Evolutionary conservation across 2,888 invertebrate genomes (phyloP).

Genomic region (Oligia strigilis): DNA sequence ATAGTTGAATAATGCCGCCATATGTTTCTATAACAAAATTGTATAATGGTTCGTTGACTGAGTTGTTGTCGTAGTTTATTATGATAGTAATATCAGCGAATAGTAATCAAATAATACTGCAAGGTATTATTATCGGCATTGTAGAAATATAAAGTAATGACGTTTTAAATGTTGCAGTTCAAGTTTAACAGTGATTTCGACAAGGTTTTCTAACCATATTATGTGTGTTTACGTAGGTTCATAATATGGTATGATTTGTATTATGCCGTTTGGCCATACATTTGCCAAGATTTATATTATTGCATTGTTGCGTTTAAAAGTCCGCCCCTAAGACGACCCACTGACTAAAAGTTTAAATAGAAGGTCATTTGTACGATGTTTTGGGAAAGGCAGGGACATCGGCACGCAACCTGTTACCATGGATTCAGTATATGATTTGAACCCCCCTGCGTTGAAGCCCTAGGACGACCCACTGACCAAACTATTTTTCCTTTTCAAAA

Average conservation of each 20-base stretch:
- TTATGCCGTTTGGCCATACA: neutral
- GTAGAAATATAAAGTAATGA: conserved; percentile 26
- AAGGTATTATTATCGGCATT: conserved; percentile 19
- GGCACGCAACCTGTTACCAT: too few relatives aligned
- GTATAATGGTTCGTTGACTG: conserved; percentile 57
- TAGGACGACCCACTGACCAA: too few relatives aligned
- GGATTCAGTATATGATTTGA: neutral
- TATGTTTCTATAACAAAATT: conserved; percentile 52
- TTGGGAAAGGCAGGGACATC: too few relatives aligned
- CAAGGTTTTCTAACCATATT: conserved; percentile 6
- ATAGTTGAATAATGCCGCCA: conserved; percentile 25
- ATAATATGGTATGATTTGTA: conserved; percentile 1
- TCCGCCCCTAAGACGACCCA: too few relatives aligned
- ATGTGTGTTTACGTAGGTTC: neutral
- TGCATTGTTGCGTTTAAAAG: neutral
- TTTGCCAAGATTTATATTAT: neutral
- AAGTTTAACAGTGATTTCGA: conserved; percentile 14
- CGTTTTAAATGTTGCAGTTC: conserved; percentile 31
- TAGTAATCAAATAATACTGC: conserved; percentile 20
- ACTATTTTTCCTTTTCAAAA: neutral
- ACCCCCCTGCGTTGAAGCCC: too few relatives aligned
- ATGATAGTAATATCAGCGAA: conserved; percentile 44
- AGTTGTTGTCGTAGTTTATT: conserved; percentile 38
- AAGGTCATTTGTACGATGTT: neutral
- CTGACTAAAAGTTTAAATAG: neutral